Evolutionary conservation across 2,113 vertebrate species (phyloP), one percentile per base, ranked within the genome.

Genomic region (Megaptera novaeangliae): DNA sequence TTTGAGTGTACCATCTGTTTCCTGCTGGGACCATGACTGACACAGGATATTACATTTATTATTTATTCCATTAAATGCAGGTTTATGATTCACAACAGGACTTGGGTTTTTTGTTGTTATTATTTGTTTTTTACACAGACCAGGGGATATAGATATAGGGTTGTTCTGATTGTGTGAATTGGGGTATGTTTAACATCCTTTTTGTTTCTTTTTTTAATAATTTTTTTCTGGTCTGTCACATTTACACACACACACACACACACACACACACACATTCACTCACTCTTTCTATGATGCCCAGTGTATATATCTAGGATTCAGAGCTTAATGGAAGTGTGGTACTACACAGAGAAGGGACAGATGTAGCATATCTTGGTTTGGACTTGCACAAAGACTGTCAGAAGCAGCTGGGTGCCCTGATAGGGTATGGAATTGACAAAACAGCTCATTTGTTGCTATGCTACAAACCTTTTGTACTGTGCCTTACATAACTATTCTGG

Each of bases 41-140:
- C 87, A 92, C n/a, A 94, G 78, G 66, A 29, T 96, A 86, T 95
- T 95, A 55, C 77, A 88, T 88, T 97, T 97, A 95, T 94, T 95
- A 96, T 95, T 94, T 97, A 92, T 97, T 64, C 41, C 44, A 91
- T 96, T 93, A 96, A 97, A 68, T 83, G 21, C 46, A 92, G 44
- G 52, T 89, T 97, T 36, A 71, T 72, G 57, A 95, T 83, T 95
- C 64, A 87, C 66, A 92, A 89, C 25, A 95, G 71, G 31, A 86
- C 46, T 61, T 85, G 15, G 15, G 63, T 49, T 44, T 91, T 96
- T 96, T 71, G 12, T 88, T 88, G 25, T 88, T 88, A 5, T 46
- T 95, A 17, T 87, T 91, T 91, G 13, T 59, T 96, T 96, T 91
- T 97, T 44, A 92, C 8, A 44, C 34, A 92, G 31, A 92, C 8